Evolutionary conservation across 2,113 vertebrate genomes (phyloP).

Genomic region (Triplophysa siluroides): DNA sequence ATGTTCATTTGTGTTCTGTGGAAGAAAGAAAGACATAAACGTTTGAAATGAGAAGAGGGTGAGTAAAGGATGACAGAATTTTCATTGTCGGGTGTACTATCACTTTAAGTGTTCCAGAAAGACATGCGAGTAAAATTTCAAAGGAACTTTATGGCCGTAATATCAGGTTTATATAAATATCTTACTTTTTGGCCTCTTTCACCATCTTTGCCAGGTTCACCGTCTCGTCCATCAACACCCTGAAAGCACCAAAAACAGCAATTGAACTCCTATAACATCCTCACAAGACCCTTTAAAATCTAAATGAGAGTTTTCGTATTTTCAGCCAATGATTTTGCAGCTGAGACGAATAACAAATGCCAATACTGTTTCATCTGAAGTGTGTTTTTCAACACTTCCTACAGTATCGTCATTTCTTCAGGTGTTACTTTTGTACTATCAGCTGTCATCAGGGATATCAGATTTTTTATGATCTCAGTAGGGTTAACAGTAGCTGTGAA

Average conservation of each 20-base stretch:
- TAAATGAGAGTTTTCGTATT: too few species aligned
- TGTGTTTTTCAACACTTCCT: constrained; percentile 8
- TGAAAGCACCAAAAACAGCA: constrained; percentile 56
- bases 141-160: too few species aligned
- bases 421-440: not conserved
- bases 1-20: too few species aligned
- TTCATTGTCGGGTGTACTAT: too few species aligned
- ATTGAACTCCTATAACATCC: not conserved
- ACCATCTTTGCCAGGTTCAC: constrained; percentile 75
- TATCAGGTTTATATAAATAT: not conserved
- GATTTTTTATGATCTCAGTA: constrained; percentile 24
- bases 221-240: constrained; percentile 82
- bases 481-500: constrained; percentile 49
- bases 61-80: too few species aligned
- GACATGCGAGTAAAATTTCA: too few species aligned
- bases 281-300: too few species aligned
- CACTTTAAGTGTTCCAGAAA: too few species aligned
- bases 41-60: too few species aligned
- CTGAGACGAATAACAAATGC: too few species aligned
- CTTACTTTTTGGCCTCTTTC: constrained; percentile 82
- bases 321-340: too few species aligned
- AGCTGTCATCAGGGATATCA: not conserved
- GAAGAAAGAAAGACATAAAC: too few species aligned
- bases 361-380: not conserved
- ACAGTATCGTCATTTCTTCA: not conserved